phyloP scores from a whole-genome alignment of 2,888 invertebrate species.

The Mantis religiosa region DNA sequence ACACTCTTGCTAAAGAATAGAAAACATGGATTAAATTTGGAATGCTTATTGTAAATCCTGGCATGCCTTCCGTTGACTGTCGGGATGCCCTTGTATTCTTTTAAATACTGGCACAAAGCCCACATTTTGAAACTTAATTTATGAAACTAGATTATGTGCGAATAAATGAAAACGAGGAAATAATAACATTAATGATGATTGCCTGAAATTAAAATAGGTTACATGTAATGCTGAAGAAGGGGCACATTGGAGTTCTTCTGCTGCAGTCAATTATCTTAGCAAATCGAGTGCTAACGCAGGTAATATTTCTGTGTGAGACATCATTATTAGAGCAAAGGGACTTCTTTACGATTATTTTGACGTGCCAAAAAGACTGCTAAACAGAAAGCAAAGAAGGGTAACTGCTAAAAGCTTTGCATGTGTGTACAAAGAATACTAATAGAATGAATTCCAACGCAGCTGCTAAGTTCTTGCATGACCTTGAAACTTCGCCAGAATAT shows the following conservation, averaged over 20 bases:
- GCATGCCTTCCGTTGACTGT: neutral
- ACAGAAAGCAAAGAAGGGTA: too few species aligned
- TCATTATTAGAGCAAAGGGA: too few species aligned
- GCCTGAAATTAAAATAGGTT: too few species aligned
- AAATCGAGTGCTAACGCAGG: too few species aligned
- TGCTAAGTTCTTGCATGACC: neutral
- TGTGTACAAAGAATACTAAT: neutral
- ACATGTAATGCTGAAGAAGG: too few species aligned
- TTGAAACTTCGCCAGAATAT: neutral
- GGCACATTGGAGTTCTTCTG: too few species aligned
- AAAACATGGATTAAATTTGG: neutral
- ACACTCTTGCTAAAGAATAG: neutral
- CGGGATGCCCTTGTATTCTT: neutral
- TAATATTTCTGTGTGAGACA: too few species aligned
- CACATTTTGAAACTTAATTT: neutral
- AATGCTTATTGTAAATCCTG: neutral
- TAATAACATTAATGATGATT: neutral
- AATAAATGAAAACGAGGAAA: neutral
- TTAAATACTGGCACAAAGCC: neutral
- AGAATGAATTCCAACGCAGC: neutral
- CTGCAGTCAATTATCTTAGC: too few species aligned
- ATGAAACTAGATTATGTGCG: neutral
- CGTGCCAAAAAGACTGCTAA: too few species aligned
- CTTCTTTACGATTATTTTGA: too few species aligned
- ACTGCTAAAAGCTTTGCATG: neutral